phyloP scores from a whole-genome alignment of 2,113 vertebrate genomes.

The Hypomesus transpacificus region DNA sequence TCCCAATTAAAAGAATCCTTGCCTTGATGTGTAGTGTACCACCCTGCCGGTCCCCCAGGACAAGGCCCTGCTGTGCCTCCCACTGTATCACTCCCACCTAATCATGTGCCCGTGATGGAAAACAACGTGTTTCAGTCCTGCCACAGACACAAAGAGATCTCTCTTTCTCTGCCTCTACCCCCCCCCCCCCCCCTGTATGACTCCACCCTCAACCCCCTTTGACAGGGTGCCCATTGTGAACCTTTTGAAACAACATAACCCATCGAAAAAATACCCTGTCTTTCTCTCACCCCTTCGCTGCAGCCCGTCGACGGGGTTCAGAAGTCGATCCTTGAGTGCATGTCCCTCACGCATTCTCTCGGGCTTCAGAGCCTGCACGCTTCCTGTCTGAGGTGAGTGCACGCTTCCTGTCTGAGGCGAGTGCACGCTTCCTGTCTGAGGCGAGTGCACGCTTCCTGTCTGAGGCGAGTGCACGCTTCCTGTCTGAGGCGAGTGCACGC shows the following conservation, averaged over 20 bases:
- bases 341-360: constrained; percentile 83
- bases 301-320: constrained; percentile 82
- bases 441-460: constrained; percentile 82
- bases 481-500: constrained; percentile 86
- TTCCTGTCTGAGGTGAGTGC: constrained; percentile 85
- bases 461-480: constrained; percentile 77
- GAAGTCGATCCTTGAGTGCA: constrained; percentile 81
- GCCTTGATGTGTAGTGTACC: background rate
- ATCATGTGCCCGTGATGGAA: background rate
- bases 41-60: background rate
- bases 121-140: background rate
- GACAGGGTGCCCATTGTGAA: too few relatives aligned
- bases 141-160: background rate
- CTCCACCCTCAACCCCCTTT: too few relatives aligned
- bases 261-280: background rate
- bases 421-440: constrained; percentile 82
- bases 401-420: constrained; percentile 79
- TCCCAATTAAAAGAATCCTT: background rate
- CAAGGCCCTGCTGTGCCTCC: background rate
- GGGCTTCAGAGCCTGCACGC: constrained; percentile 79
- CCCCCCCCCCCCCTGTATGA: too few relatives aligned
- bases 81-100: background rate
- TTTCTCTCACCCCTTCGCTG: constrained; percentile 21
- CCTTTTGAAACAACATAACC: too few relatives aligned
- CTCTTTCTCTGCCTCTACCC: background rate